These are phyloP conservation scores for Agrenia bidenticulata DNA, from an alignment of 2,888 invertebrate genomes.

Conservation along the genomic window DNA sequence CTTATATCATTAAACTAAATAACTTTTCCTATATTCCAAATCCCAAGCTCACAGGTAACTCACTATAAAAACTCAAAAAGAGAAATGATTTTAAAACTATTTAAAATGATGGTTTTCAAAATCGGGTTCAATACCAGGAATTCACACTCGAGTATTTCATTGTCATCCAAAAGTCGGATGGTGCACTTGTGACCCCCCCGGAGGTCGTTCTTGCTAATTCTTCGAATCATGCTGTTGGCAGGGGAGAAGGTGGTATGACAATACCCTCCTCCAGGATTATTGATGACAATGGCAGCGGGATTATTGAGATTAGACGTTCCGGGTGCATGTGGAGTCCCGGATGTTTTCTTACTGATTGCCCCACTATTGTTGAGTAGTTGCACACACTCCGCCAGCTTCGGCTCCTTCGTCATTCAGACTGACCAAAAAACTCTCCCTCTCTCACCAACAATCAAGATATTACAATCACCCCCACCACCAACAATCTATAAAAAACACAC, in stretches of 20 bases:
- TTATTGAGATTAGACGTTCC: neutral
- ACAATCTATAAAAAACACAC: too few species aligned
- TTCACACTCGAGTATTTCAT: constrained; percentile 88
- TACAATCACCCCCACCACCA: too few species aligned
- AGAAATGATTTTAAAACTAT: too few species aligned
- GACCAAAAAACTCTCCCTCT: too few species aligned
- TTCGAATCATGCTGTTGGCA: constrained; percentile 43
- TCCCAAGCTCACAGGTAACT: too few species aligned
- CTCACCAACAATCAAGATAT: too few species aligned
- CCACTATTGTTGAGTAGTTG: constrained; percentile 36
- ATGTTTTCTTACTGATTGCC: too few species aligned
- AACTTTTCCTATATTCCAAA: too few species aligned
- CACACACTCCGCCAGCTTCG: constrained; percentile 43
- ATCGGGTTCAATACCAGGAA: constrained; percentile 84
- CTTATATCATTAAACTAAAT: too few species aligned
- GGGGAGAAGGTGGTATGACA: constrained; percentile 6
- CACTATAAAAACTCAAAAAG: too few species aligned
- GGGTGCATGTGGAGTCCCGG: constrained; percentile 22
- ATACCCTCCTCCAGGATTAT: neutral
- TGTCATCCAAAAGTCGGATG: constrained; percentile 83
- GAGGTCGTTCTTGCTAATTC: constrained; percentile 68
- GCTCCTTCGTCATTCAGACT: constrained; percentile 42
- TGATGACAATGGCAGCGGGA: neutral
- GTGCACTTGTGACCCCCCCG: constrained; percentile 76
- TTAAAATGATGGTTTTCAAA: too few species aligned